Conservation (phyloP, 1,140 invertebrate genomes). For the Apolygus lucorum region DNA sequence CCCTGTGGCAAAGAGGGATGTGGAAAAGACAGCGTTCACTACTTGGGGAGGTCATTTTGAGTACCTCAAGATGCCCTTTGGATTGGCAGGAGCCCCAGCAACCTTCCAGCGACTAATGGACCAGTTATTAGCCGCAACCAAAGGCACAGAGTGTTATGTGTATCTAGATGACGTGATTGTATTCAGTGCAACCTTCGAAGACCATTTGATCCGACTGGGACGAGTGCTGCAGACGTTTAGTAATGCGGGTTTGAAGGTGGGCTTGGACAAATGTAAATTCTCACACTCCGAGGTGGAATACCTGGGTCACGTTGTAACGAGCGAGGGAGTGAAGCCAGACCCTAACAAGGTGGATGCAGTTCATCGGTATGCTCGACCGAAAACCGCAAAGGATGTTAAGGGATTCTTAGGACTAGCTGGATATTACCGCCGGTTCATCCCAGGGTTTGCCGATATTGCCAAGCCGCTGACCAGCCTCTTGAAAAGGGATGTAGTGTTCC, state of each 20-base stretch:
- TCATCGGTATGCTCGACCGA: constrained; percentile 35
- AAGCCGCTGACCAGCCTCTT: constrained; percentile 38
- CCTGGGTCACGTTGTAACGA: constrained; percentile 39
- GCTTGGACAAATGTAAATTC: constrained; percentile 29
- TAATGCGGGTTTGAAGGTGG: constrained; percentile 23
- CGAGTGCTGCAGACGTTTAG: constrained; percentile 11
- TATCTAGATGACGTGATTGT: constrained; percentile 32
- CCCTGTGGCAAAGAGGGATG: constrained; percentile 12
- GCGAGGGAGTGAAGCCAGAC: constrained; percentile 36
- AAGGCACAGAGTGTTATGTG: constrained; percentile 25
- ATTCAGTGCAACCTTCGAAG: background rate
- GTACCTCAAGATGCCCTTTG: constrained; percentile 43
- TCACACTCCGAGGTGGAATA: no score
- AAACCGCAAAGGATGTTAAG: constrained; percentile 35
- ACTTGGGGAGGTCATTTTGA: no score
- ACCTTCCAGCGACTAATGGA: constrained; percentile 41
- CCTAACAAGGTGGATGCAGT: constrained; percentile 38
- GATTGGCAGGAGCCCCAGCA: constrained; percentile 37
- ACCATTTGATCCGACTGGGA: constrained; percentile 24
- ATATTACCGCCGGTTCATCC: constrained; percentile 39
- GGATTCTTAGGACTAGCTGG: no score
- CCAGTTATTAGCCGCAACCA: constrained; percentile 34
- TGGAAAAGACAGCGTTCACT: constrained; percentile 42
- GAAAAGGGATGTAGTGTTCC: no score
- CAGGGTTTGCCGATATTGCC: constrained; percentile 32